These are phyloP conservation scores for Actinia tenebrosa DNA, from an alignment of 64 coral and sea anemone genomes.

Conservation along the genomic window DNA sequence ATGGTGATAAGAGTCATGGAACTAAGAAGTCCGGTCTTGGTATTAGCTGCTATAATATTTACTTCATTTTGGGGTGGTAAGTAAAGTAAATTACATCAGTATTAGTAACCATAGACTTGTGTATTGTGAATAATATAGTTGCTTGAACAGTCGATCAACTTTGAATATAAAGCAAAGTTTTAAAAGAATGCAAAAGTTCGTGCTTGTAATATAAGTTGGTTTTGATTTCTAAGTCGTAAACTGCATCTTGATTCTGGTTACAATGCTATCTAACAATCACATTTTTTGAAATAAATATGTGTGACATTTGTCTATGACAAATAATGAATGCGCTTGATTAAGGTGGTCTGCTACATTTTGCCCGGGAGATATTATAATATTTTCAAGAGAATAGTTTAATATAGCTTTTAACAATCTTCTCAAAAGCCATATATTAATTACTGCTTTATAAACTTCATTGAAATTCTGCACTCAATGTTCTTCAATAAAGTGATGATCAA, in stretches of 20 bases:
- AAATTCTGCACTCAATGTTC: not conserved
- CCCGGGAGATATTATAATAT: not conserved
- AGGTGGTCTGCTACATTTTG: not conserved
- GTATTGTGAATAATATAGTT: not conserved
- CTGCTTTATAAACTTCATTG: not conserved
- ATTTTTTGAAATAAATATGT: not conserved
- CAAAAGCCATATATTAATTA: not conserved
- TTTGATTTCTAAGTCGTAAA: not conserved
- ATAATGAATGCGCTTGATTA: not conserved
- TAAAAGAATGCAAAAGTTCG: not conserved
- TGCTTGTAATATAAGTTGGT: not conserved
- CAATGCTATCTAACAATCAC: not conserved
- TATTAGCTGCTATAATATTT: not conserved
- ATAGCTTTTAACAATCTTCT: not conserved
- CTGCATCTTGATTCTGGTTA: not conserved
- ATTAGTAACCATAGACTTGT: not conserved
- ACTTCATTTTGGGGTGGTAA: conserved; percentile 5
- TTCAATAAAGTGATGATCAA: not conserved
- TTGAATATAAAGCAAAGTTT: not conserved
- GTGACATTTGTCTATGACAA: not conserved
- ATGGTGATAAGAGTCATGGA: not conserved
- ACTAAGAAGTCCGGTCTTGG: not conserved
- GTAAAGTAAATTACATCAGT: not conserved
- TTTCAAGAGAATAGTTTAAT: not conserved
- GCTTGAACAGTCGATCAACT: not conserved